Evolutionary conservation across 2,888 invertebrate genomes (phyloP), one percentile per base, ranked within the genome.

Genomic region (Latrodectus hesperus): DNA sequence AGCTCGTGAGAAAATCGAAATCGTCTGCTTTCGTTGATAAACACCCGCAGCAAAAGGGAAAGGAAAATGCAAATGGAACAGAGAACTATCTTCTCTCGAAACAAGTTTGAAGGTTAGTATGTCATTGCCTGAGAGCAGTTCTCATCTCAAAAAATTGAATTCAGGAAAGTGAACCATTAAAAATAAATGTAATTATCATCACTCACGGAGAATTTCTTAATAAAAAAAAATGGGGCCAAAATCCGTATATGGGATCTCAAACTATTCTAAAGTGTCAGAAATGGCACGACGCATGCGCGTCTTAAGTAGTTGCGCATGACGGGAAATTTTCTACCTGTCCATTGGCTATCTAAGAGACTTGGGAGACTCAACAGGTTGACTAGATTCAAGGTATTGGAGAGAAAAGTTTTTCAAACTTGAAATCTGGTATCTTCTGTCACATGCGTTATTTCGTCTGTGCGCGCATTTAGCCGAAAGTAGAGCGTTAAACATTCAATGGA

Each of bases 201-300:
- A 16, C 26, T 22, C 10, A 16, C n/a, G 55, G 14, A 53, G n/a
- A 73, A 22, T 16, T 38, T 60, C 53, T 75, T 26, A 60, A 38
- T 38, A 73, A 26, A 22, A 71, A 84, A 73, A 78, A 84, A 84
- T 68, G 77, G 52, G 84, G 84, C 84, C 77, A 78, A 78, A 73
- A 84, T 77, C 84, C 84, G 84, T 84, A 84, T 84, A 84, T 84
- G 84, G 84, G 77, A 78, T 77, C 77, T 55, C 73, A 52, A 65
- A 73, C 26, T 73, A 53, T 84, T 73, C 73, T 67, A 84, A 77
- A 51, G 72, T 60, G n/a, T 53, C 53, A 73, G 65, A 76, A 64
- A 49, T 38, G 76, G 53, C 14, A 53, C 52, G 53, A 72, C 65
- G 84, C 84, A 84, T 78, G 84, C 84, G 84, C 78, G n/a, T 9